Base-by-base conservation (phyloP, 2,888 invertebrate genomes). In the Pediacus dermestoides region DNA sequence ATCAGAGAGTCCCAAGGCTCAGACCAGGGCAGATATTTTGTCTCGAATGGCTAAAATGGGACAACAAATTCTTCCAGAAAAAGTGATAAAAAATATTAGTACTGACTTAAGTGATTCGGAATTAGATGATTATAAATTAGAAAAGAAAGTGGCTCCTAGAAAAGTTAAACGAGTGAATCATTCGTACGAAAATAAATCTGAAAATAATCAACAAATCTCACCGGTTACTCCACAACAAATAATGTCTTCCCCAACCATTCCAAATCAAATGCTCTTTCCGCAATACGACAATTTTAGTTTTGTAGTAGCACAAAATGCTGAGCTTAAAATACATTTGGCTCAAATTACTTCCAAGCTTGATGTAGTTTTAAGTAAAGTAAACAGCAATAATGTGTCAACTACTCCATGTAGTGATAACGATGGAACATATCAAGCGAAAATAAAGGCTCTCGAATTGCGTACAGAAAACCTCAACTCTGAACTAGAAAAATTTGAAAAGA, bases 321-420 rank as follows among this genome's bases (percentile, higher is more conserved):
- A 84, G 62, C 64, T 83, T n/a, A 71, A 82, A 45, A 73, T 81
- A 66, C 75, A 76, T 47, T 67, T 83, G 43, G 68, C 74, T n/a
- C 77, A 80, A 57, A 70, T 83, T 46, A 71, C 76, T 12, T 75
- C 76, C 39, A 82, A 81, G 67, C 67, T 84, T 21, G 81, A 83
- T 53, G 72, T 71, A 46, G 66, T 82, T 13, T 54, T 78, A 25
- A 49, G 34, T 30, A 37, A 16, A n/a, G 16, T 16, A 4, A 34
- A 50, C 38, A 50, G 46, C 36, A 46, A 36, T 41, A 42, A 44
- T 42, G 43, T 58, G 59, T 40, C 42, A 1, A 34, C 38, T 10
- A 22, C 6, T 25, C 21, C 33, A 13, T 21, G 10, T 4, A 44
- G 66, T n/a, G 4, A 4, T 9, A 11, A 9, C n/a, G 4, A 4